Conservation (phyloP, 2,113 vertebrate species). For the Chaetops frenatus region DNA sequence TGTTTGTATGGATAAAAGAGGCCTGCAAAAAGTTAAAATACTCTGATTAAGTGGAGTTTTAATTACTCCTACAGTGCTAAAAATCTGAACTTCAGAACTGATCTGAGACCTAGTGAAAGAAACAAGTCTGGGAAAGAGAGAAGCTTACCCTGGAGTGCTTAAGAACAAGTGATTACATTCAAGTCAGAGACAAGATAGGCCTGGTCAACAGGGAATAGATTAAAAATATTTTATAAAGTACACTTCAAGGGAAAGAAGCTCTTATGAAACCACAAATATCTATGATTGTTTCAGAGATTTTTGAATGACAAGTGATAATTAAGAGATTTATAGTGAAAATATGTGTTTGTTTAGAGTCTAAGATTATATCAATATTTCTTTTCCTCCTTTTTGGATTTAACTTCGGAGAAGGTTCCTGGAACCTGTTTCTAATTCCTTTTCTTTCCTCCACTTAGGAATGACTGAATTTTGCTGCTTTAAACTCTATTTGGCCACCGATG, state of each 20-base stretch:
- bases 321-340: not conserved
- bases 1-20: not conserved
- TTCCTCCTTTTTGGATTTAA: not conserved
- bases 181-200: not conserved
- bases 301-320: not conserved
- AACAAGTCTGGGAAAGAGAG: not conserved
- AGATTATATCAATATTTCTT: not conserved
- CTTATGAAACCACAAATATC: not conserved
- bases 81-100: not conserved
- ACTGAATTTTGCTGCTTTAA: not conserved
- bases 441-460: not conserved
- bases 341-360: not conserved
- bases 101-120: not conserved
- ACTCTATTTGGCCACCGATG: not conserved
- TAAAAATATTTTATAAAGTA: not conserved
- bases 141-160: not conserved
- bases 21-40: not conserved
- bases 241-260: not conserved
- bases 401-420: not conserved
- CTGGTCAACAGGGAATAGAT: not conserved
- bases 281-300: not conserved
- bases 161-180: not conserved
- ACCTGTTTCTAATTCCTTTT: not conserved
- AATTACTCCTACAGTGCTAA: not conserved
- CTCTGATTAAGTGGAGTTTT: not conserved